Evolutionary conservation across 2,113 vertebrate genomes (phyloP).

Genomic region (Centropristis striata): DNA sequence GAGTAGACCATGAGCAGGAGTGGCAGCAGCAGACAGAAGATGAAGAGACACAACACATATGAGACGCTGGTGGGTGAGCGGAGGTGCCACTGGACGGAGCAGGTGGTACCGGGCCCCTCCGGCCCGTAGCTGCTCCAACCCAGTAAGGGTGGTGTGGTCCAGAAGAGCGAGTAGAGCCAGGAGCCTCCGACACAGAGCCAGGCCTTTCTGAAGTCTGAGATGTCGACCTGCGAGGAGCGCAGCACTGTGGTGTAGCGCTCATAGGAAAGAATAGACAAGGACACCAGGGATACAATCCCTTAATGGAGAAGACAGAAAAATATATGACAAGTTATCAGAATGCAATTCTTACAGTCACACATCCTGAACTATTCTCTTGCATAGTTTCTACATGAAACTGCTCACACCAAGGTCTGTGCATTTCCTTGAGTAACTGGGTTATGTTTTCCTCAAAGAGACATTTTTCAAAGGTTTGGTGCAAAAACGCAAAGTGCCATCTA

Average conservation of each 20-base stretch:
- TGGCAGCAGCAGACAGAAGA: slow-evolving; percentile 80
- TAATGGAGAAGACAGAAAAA: not conserved
- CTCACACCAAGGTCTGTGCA: no score
- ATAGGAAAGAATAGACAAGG: slow-evolving; percentile 80
- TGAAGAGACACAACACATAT: slow-evolving; percentile 80
- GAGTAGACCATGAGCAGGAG: slow-evolving; percentile 80
- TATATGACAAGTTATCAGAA: not conserved
- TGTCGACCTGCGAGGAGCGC: slow-evolving; percentile 64
- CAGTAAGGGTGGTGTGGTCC: slow-evolving; percentile 80
- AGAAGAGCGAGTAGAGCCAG: slow-evolving; percentile 83
- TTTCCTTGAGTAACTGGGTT: no score
- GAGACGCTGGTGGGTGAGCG: slow-evolving; percentile 73
- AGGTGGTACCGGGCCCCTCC: slow-evolving; percentile 80
- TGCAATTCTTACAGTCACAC: not conserved
- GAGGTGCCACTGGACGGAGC: slow-evolving; percentile 80
- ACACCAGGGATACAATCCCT: slow-evolving; percentile 85
- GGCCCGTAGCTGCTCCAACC: slow-evolving; percentile 84
- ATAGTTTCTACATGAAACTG: no score
- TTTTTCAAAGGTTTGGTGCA: no score
- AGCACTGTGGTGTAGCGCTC: slow-evolving; percentile 77
- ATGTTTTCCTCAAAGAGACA: no score
- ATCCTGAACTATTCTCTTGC: not conserved
- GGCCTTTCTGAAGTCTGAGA: slow-evolving; percentile 80
- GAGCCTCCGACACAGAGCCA: slow-evolving; percentile 77
- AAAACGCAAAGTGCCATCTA: no score